Evolutionary conservation across 2,888 invertebrate genomes (phyloP), one percentile per base, ranked within the genome.

Genomic region (Cheiracanthium punctorium): DNA sequence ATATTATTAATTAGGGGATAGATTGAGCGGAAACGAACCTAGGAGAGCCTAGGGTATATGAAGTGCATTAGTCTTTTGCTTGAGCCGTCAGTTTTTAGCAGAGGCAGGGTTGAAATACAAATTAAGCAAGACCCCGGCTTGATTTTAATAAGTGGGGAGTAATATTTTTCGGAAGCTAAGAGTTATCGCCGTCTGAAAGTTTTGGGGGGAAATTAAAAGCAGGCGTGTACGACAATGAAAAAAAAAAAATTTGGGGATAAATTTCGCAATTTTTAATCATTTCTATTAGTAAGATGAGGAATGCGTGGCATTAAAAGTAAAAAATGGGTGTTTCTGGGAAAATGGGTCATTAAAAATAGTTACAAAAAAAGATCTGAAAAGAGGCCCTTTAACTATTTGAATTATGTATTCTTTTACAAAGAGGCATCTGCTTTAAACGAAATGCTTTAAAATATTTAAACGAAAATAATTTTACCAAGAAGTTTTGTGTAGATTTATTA

Each of bases 1-100:
- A 74, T 79, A 79, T 79, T 85, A 85, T 85, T 85, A 85, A 85
- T 85, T 85, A 74, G 29, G 65, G 41, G 79, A 79, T 85, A 79
- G 84, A 85, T 85, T 85, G 74, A 72, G 69, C 69, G 84, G 84
- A 79, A 85, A 85, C 69, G 69, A 43, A 73, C 76, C 14, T 30
- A 17, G 52, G 58, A 24, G 58, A 24, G 73, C 30, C 14, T n/a
- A 12, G 28, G 71, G 43, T 37, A 71, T 71, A 71, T 71, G 71
- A 43, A 24, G 37, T 1, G 17, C 43, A 71, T 71, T 71, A 71
- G 71, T 71, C 71, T 71, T 71, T 82, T 71, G 33, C 75, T 20
- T 75, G n/a, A 37, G 20, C 14, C 37, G 33, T 10, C 33, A 69
- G 33, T 69, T 69, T 69, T 69, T 69, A 37, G 24, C 32, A 28